These are phyloP conservation scores for Sebastolobus altivelis DNA, from an alignment of 2,797 vertebrate species.

Conservation along the genomic window DNA sequence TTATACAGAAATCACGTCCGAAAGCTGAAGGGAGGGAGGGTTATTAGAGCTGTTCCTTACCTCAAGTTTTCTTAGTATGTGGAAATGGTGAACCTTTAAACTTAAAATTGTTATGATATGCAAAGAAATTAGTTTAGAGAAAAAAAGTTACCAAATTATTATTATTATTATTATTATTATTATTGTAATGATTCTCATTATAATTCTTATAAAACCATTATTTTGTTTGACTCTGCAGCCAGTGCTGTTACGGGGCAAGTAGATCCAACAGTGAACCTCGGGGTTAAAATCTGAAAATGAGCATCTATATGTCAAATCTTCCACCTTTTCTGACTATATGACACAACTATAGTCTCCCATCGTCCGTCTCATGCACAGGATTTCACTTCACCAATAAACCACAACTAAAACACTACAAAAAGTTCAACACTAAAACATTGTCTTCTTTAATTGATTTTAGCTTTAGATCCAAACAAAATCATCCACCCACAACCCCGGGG, in stretches of 20 bases:
- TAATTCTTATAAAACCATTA: constrained; percentile 72
- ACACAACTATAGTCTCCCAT: constrained; percentile 33
- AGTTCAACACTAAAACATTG: constrained; percentile 54
- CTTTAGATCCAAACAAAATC: constrained; percentile 36
- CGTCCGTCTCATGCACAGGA: constrained; percentile 43
- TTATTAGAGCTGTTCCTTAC: constrained; percentile 82
- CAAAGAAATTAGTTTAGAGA: constrained; percentile 88
- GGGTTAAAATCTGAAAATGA: constrained; percentile 46
- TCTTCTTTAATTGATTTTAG: constrained; percentile 30
- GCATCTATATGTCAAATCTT: constrained; percentile 36
- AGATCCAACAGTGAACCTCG: constrained; percentile 59
- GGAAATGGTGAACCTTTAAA: constrained; percentile 87
- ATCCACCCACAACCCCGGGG: constrained; percentile 30
- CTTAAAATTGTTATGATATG: constrained; percentile 86
- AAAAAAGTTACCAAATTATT: constrained; percentile 86
- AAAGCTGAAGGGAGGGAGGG: constrained; percentile 70
- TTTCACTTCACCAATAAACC: constrained; percentile 35
- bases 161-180: constrained; percentile 76
- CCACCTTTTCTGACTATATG: constrained; percentile 32
- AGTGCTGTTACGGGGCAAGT: constrained; percentile 55
- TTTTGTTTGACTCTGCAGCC: constrained; percentile 73
- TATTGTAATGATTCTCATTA: constrained; percentile 77
- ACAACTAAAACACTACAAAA: constrained; percentile 57
- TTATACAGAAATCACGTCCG: constrained; percentile 62
- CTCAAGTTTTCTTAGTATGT: constrained; percentile 85